Percentiles rank a stretch among this genome's conserved stretches.
Evolutionary conservation across 2,888 invertebrate genomes (phyloP).

Genomic region (Neoascia interrupta): DNA sequence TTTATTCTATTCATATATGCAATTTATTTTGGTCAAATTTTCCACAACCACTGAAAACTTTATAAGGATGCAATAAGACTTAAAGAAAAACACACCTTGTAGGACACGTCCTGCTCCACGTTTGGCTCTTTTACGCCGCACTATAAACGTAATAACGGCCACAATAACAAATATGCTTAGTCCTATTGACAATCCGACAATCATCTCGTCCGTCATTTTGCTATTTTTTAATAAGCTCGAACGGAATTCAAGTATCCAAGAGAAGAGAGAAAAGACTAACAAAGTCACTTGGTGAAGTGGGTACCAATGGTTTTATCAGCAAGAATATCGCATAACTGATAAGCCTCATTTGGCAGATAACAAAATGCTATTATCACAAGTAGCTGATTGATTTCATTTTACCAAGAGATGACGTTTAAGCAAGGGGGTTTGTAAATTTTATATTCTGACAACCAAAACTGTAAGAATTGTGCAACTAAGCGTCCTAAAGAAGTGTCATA

Average conservation of each 20-base stretch:
- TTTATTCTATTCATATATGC: too few relatives aligned
- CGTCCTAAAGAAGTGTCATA: too few relatives aligned
- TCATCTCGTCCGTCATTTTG: background rate
- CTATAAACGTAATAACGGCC: constrained; percentile 6
- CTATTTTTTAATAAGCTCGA: too few relatives aligned
- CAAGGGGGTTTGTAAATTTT: too few relatives aligned
- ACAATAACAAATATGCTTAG: constrained; percentile 34
- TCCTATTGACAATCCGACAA: constrained; percentile 14
- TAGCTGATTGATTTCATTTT: background rate
- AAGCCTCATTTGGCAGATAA: background rate
- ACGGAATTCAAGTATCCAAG: too few relatives aligned
- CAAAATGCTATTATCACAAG: background rate
- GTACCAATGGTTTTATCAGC: background rate
- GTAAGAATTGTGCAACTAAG: too few relatives aligned
- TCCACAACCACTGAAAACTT: too few relatives aligned
- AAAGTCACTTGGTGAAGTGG: background rate
- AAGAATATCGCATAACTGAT: background rate
- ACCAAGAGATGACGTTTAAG: too few relatives aligned
- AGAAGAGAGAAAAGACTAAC: background rate
- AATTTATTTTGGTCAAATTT: too few relatives aligned
- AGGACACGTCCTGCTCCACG: constrained; percentile 19
- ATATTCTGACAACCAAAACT: too few relatives aligned
- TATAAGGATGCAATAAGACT: too few relatives aligned
- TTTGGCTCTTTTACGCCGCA: background rate
- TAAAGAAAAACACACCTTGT: constrained; percentile 24